A percentile compares a stretch with the other conserved stretches of the same genome.
Evolutionary conservation across 2,113 vertebrate species (phyloP).

Genomic region (Stegostoma tigrinum): DNA sequence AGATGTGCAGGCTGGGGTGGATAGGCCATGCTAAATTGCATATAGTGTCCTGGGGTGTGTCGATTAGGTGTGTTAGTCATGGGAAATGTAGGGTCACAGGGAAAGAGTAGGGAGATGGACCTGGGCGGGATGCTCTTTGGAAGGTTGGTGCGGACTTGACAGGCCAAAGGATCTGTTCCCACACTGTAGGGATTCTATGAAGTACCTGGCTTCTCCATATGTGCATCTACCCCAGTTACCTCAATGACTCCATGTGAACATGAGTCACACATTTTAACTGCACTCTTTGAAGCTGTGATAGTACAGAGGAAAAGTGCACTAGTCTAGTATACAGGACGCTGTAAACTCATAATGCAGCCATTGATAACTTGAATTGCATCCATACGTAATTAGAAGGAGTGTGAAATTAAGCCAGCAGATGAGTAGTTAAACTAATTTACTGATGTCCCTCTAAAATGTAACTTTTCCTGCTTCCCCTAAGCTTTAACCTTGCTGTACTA

Average conservation of each 20-base stretch:
- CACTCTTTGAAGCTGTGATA: background rate
- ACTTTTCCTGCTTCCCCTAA: background rate
- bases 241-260: background rate
- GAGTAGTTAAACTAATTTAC: background rate
- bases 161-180: too few species aligned
- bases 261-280: background rate
- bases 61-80: too few species aligned
- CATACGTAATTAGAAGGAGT: background rate
- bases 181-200: background rate
- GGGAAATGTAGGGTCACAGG: too few species aligned
- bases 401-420: background rate
- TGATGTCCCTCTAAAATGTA: background rate
- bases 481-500: background rate
- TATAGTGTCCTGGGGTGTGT: too few species aligned
- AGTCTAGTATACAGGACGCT: background rate
- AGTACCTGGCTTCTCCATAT: background rate
- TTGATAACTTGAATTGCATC: background rate
- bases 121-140: too few species aligned
- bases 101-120: too few species aligned
- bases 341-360: background rate
- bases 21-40: too few species aligned
- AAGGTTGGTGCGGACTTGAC: too few species aligned
- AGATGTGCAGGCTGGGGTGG: too few species aligned
- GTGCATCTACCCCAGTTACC: background rate
- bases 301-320: background rate